Percentiles rank a stretch among this genome's conserved stretches.
These are phyloP conservation scores for Penaeus japonicus DNA, from an alignment of 1,140 invertebrate species.

Conservation along the genomic window DNA sequence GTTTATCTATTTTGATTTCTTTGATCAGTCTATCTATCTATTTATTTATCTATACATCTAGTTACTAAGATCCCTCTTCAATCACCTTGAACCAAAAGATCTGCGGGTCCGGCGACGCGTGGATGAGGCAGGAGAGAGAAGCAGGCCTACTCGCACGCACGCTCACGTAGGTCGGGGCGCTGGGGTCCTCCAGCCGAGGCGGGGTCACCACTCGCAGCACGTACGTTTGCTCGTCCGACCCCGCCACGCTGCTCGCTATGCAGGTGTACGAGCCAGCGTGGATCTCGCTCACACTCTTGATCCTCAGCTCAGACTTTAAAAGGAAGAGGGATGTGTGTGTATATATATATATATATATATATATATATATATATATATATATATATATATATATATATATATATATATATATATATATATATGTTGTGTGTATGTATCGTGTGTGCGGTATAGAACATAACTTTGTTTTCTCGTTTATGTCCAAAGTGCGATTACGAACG, in stretches of 20 bases:
- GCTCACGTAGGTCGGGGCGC: background rate
- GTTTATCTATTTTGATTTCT: too few relatives aligned
- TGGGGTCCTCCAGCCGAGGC: background rate
- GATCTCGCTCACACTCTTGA: conserved; percentile 19
- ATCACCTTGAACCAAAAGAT: conserved; percentile 46
- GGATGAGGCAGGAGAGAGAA: conserved; percentile 20
- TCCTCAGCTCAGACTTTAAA: conserved; percentile 11
- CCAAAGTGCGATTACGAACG: too few relatives aligned
- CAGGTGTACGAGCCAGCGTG: conserved; percentile 67
- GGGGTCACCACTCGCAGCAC: conserved; percentile 21
- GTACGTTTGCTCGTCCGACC: conserved; percentile 45
- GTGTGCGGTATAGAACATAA: too few relatives aligned
- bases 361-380: too few relatives aligned
- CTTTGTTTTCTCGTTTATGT: too few relatives aligned
- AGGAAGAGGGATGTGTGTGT: background rate
- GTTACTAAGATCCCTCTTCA: too few relatives aligned
- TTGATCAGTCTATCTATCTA: too few relatives aligned
- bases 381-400: too few relatives aligned
- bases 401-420: too few relatives aligned
- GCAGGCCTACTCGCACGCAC: conserved; percentile 29
- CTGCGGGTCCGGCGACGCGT: conserved; percentile 31
- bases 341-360: too few relatives aligned
- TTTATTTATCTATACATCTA: too few relatives aligned
- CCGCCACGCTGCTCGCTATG: conserved; percentile 63
- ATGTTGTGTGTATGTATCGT: too few relatives aligned